Evolutionary conservation across 2,797 vertebrate species (phyloP).

Genomic region (Rallus crepitans): DNA sequence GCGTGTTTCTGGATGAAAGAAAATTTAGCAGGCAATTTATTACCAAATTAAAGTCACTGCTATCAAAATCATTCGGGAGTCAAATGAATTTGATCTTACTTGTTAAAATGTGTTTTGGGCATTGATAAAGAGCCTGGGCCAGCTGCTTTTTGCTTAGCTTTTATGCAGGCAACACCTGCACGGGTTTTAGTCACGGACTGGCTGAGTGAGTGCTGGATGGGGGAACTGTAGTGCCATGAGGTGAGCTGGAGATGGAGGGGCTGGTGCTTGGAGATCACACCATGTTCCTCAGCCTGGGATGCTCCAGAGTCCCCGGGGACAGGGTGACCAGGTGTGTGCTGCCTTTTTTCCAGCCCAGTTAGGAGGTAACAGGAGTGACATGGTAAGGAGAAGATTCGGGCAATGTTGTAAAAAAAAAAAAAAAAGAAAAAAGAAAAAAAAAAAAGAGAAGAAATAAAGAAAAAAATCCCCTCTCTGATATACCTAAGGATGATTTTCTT

Average conservation of each 20-base stretch:
- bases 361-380: not conserved
- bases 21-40: not conserved
- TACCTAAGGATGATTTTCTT: not conserved
- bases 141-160: not conserved
- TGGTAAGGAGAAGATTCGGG: not conserved
- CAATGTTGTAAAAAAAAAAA: not conserved
- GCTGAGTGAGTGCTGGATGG: not conserved
- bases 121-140: not conserved
- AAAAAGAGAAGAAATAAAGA: too few species aligned
- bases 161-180: not conserved
- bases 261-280: not conserved
- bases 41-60: not conserved
- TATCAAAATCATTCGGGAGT: not conserved
- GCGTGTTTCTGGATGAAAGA: not conserved
- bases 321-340: rapidly evolving
- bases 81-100: not conserved
- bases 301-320: not conserved
- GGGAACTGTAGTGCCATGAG: not conserved
- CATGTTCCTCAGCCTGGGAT: not conserved
- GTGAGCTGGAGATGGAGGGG: not conserved
- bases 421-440: not conserved
- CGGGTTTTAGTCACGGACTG: not conserved
- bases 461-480: not conserved
- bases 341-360: not conserved
- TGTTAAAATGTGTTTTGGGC: not conserved